A percentile compares a stretch with the other conserved stretches of the same genome.
phyloP scores from a whole-genome alignment of 2,797 vertebrate species.

The Poecile montanus region DNA sequence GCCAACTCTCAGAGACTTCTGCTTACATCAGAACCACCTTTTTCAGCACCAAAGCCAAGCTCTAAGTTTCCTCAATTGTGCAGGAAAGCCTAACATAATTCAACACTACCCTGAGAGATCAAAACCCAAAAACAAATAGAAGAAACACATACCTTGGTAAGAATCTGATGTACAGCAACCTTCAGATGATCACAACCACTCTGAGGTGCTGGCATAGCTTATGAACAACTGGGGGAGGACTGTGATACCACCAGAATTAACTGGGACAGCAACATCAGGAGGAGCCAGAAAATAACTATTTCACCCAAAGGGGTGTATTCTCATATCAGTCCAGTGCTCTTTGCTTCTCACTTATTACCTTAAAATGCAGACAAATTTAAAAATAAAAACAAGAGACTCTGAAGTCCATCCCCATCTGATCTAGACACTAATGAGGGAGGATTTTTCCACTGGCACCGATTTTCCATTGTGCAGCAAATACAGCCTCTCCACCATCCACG shows the following conservation, averaged over 20 bases:
- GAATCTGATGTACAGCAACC: not conserved
- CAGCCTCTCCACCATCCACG: slow-evolving; percentile 3
- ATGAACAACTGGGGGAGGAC: not conserved
- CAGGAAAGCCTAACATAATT: not conserved
- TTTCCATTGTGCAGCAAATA: slow-evolving; percentile 18
- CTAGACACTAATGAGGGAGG: slow-evolving; percentile 11
- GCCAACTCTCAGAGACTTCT: not conserved
- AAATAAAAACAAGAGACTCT: not conserved
- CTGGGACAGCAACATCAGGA: not conserved
- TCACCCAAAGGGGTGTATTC: not conserved
- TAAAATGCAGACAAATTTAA: not conserved
- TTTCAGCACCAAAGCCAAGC: not conserved
- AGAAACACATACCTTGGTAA: not conserved
- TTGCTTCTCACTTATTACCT: slow-evolving; percentile 12
- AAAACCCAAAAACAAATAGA: not conserved
- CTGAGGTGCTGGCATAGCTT: not conserved
- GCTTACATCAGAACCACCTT: not conserved
- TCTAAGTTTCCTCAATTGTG: not conserved
- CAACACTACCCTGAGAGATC: not conserved
- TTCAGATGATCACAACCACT: not conserved
- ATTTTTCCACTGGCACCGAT: slow-evolving; percentile 5
- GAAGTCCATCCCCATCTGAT: not conserved
- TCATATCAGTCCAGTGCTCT: not conserved
- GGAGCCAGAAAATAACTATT: not conserved
- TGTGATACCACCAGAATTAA: not conserved